Base-by-base conservation (phyloP, 2,797 vertebrate species). In the Pampus argenteus region DNA sequence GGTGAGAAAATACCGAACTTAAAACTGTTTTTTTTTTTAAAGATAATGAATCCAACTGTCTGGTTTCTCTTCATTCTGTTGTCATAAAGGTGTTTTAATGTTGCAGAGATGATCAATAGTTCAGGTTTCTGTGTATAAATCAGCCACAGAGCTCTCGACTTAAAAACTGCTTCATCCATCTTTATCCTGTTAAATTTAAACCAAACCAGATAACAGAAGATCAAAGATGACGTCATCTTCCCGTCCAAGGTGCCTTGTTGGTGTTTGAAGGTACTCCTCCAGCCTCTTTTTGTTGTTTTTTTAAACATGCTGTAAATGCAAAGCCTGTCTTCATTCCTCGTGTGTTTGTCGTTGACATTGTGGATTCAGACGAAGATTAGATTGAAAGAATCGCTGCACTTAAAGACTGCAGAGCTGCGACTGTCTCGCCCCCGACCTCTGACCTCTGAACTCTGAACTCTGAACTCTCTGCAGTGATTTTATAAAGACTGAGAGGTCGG, bases 221-320 rank as follows among this genome's bases (percentile, higher is more conserved):
- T 78, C 51, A 54, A 54, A 78, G 49, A 45, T 70, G 47, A 66
- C 34, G 34, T 36, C 34, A n/a, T 34, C 55, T 40, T 62, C 44
- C 60, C 61, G 31, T 52, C 52, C 61, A 44, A 34, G 52, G 66
- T 80, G 81, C 81, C 78, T 84, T 75, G 18, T 20, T 10, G 26
- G 29, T 45, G 49, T 67, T 28, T 8, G 47, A 66, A 76, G 72
- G 76, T 67, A 11, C 52, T 56, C 44, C 34, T 71, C 45, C 22
- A 23, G 66, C 62, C 48, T 10, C 54, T 72, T 54, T 74, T 74
- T 59, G 62, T 40, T 40, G 14, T 38, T 15, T 4, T 40, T 40
- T 40, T 57, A 54, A 42, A 68, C 45, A 23, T 2, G 4, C 66
- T 28, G 54, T 58, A 1, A 29, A 38, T 57, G 47, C 3, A 9